Conservation (phyloP, 92 coral and sea anemone genomes). For the Epizoanthus stellaris region DNA sequence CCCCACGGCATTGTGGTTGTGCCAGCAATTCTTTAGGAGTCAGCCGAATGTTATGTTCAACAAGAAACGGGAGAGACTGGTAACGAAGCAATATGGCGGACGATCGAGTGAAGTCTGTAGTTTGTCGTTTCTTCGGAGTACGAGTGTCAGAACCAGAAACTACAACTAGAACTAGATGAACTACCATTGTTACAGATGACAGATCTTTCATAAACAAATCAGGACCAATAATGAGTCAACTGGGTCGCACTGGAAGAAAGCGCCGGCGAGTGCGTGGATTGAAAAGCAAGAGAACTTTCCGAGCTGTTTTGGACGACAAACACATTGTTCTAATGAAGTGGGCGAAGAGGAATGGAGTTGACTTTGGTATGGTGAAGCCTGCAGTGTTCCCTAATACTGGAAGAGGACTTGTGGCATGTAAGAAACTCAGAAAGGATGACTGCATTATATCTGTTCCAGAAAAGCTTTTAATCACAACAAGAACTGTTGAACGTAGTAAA, state of each 20-base stretch:
- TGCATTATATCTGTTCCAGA: slow-evolving; percentile 82
- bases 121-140: no score
- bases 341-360: slow-evolving; percentile 87
- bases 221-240: neutral
- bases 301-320: slow-evolving; percentile 50
- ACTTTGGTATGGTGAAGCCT: slow-evolving; percentile 75
- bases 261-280: neutral
- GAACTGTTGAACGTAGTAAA: slow-evolving; percentile 62
- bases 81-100: slow-evolving; percentile 22
- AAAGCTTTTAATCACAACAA: slow-evolving; percentile 68
- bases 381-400: slow-evolving; percentile 77
- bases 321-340: slow-evolving; percentile 79
- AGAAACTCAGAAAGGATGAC: slow-evolving; percentile 56
- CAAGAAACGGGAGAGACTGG: slow-evolving; percentile 14
- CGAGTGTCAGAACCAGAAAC: no score
- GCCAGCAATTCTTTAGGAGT: slow-evolving; percentile 11
- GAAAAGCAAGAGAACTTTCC: neutral
- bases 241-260: slow-evolving; percentile 39
- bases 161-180: no score
- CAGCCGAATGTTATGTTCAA: neutral
- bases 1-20: neutral
- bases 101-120: neutral
- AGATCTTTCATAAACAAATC: neutral
- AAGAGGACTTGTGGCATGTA: slow-evolving; percentile 81
- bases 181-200: neutral